These are phyloP conservation scores for Siderastrea siderea DNA, from an alignment of 92 coral and sea anemone species.

Conservation along the genomic window DNA sequence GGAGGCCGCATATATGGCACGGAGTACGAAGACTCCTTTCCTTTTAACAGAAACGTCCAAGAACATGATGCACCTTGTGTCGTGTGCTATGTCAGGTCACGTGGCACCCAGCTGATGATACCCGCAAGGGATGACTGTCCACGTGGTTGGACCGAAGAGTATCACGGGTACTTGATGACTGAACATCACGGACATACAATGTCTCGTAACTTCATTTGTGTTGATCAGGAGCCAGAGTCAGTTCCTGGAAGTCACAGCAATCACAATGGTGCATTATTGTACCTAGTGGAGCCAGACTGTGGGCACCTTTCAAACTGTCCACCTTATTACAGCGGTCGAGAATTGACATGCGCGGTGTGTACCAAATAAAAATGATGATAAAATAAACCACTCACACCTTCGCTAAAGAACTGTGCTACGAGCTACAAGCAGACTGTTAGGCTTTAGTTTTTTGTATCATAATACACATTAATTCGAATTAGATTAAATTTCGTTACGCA, in stretches of 20 bases:
- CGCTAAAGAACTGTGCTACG: too few species aligned
- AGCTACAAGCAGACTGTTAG: too few species aligned
- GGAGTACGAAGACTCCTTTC: constrained; percentile 53
- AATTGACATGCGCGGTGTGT: constrained; percentile 37
- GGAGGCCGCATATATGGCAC: constrained; percentile 54
- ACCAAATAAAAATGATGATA: not conserved
- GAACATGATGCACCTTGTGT: constrained; percentile 74
- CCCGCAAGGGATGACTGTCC: constrained; percentile 83
- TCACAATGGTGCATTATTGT: constrained; percentile 59
- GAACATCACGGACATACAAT: constrained; percentile 52
- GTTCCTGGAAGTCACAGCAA: constrained; percentile 59
- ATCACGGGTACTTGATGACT: constrained; percentile 84
- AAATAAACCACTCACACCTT: too few species aligned
- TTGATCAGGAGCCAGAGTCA: constrained; percentile 65
- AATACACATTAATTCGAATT: too few species aligned
- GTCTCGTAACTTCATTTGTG: constrained; percentile 66
- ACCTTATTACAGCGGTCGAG: constrained; percentile 51
- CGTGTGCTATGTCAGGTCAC: constrained; percentile 72
- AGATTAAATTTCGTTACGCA: too few species aligned
- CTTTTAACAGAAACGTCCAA: constrained; percentile 51
- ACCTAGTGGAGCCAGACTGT: constrained; percentile 66
- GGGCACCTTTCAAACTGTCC: constrained; percentile 68
- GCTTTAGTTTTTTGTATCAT: too few species aligned
- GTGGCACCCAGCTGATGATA: constrained; percentile 68
- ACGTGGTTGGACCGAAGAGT: constrained; percentile 80